phyloP scores from a whole-genome alignment of 2,888 invertebrate genomes.

The Diaphora mendica region DNA sequence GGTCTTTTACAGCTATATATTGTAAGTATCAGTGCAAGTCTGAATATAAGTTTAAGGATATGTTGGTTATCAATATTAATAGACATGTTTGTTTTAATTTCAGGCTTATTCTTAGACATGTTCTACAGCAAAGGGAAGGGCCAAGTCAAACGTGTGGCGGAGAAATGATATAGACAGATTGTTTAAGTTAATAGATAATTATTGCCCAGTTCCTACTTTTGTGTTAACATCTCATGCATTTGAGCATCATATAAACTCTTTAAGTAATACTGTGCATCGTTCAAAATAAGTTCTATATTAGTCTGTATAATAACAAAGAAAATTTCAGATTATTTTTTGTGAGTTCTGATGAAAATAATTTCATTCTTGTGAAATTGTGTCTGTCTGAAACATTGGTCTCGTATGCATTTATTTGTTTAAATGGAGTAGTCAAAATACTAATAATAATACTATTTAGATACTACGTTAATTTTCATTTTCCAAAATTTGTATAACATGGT shows the following conservation, averaged over 20 bases:
- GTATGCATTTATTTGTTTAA: background rate
- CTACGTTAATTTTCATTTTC: background rate
- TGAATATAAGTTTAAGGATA: too few relatives aligned
- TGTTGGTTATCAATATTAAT: background rate
- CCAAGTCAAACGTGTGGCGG: constrained; percentile 58
- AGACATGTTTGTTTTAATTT: constrained; percentile 66
- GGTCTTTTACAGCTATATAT: constrained; percentile 6
- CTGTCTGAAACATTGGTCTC: background rate
- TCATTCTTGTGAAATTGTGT: background rate
- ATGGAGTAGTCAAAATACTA: background rate
- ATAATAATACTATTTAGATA: background rate
- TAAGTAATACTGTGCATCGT: background rate
- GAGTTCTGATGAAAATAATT: background rate
- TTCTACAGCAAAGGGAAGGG: constrained; percentile 87
- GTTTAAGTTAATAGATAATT: constrained; percentile 22
- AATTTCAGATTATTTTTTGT: background rate
- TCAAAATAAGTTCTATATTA: background rate
- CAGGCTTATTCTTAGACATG: constrained; percentile 92
- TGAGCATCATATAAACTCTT: background rate
- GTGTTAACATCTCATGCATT: background rate
- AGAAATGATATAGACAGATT: constrained; percentile 57
- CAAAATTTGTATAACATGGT: background rate
- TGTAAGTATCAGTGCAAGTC: constrained; percentile 7
- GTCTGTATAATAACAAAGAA: background rate
- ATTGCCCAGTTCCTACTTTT: constrained; percentile 17